A percentile compares a stretch with the other conserved stretches of the same genome.
Conservation (phyloP, 2,888 invertebrate genomes). For the Lasioglossum figueresi region DNA sequence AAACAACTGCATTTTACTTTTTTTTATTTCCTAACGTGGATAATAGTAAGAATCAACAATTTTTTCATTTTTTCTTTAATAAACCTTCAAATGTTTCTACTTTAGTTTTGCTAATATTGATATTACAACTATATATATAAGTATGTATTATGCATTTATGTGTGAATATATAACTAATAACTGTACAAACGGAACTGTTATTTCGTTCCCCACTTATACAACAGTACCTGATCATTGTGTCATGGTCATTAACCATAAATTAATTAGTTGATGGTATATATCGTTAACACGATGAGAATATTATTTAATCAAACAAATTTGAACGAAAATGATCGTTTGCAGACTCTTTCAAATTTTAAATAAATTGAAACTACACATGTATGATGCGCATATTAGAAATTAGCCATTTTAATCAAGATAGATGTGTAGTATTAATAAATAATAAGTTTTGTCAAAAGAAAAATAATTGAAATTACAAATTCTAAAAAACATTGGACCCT, state of each 20-base stretch:
- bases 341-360: slow-evolving; percentile 11
- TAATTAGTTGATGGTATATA: slow-evolving; percentile 62
- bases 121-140: slow-evolving; percentile 70
- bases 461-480: slow-evolving; percentile 19
- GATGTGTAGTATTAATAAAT: slow-evolving; percentile 11
- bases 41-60: slow-evolving; percentile 75
- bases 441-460: slow-evolving; percentile 8
- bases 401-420: background rate
- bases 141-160: slow-evolving; percentile 73
- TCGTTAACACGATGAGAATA: slow-evolving; percentile 72
- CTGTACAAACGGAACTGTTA: slow-evolving; percentile 80
- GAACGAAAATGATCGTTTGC: background rate
- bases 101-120: slow-evolving; percentile 66
- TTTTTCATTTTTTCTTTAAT: slow-evolving; percentile 61
- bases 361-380: background rate
- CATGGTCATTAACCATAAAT: slow-evolving; percentile 59
- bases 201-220: slow-evolving; percentile 69
- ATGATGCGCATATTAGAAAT: background rate
- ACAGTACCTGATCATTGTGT: slow-evolving; percentile 63
- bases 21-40: slow-evolving; percentile 60
- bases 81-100: slow-evolving; percentile 72
- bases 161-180: slow-evolving; percentile 75
- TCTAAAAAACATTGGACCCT: slow-evolving; percentile 47
- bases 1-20: slow-evolving; percentile 66
- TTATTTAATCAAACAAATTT: slow-evolving; percentile 36